These are phyloP conservation scores for Uropetala carovei DNA, from an alignment of 2,888 invertebrate species.

Conservation along the genomic window DNA sequence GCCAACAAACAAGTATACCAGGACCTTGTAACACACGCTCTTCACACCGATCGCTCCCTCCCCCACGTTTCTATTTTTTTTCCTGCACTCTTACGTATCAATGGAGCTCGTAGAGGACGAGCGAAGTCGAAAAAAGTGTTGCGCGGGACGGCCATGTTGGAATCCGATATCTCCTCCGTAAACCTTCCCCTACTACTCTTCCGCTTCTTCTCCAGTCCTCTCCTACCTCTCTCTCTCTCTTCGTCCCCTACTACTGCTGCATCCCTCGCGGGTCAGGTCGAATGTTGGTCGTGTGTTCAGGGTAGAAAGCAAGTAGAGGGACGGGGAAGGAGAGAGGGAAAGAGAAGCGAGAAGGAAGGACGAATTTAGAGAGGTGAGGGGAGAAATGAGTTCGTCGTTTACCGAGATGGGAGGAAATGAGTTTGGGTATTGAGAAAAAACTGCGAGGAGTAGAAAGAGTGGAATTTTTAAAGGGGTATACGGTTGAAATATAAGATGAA, in stretches of 20 bases:
- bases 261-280: constrained; percentile 8
- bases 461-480: too few species aligned
- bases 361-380: not conserved
- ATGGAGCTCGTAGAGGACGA: not conserved
- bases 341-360: not conserved
- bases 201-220: not conserved
- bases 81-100: constrained; percentile 18
- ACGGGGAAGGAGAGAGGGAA: not conserved
- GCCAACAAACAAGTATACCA: too few species aligned
- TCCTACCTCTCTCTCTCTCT: not conserved
- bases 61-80: not conserved
- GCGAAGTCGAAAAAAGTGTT: not conserved
- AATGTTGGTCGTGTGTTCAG: constrained; percentile 13
- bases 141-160: constrained; percentile 37
- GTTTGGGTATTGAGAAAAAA: too few species aligned
- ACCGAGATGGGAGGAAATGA: not conserved
- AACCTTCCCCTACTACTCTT: too few species aligned
- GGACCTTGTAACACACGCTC: too few species aligned
- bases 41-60: not conserved
- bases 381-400: not conserved
- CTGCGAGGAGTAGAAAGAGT: too few species aligned
- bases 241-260: not conserved
- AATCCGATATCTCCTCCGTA: not conserved
- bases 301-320: not conserved
- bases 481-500: too few species aligned